Evolutionary conservation across 2,113 vertebrate species (phyloP), one percentile per base, ranked within the genome.

Genomic region (Rhinoptilus africanus): DNA sequence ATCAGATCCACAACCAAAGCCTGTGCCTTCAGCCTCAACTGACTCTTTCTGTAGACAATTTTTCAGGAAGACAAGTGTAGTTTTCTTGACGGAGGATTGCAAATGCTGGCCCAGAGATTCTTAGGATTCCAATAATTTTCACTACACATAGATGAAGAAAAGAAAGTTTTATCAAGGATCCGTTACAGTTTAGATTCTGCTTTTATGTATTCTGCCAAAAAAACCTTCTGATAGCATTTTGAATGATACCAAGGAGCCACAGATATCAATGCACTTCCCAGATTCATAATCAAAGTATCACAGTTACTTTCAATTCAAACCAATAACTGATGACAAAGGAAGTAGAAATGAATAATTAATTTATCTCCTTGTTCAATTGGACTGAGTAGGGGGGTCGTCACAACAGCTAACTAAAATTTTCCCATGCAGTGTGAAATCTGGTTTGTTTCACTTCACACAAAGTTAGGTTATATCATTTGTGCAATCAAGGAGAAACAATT

Each of bases 371-470:
- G 28, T 10, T 72, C 10, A 11, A 50, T 84, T 75, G n/a, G 8
- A 54, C 34, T 26, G 16, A 11, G 16, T 1, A 3, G 1, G 1
- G 27, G 14, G 2, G 6, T 48, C 15, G 7, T 53, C 50, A 73
- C 4, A 8, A 5, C 9, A 57, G 12, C 37, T 88, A 64, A 67
- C 12, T 94, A n/a, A 62, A 51, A 39, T 76, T 69, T 68, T 56
- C 12, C 50, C 11, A 28, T 20, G 19, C 22, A n/a, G 15, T 0
- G 0, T 37, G 21, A 71, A 75, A 43, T 62, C 8, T 37, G 14
- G 3, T 32, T 83, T 60, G 7, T 23, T 86, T 81, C 19, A 21
- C 34, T 63, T 73, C 13, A 63, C 37, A 41, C 7, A 47, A 57
- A 73, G n/a, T 39, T 16, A 63, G 7, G 10, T n/a, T n/a, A 21